These are phyloP conservation scores for Hydropsyche betteni DNA, from an alignment of 2,888 invertebrate species.

Conservation along the genomic window DNA sequence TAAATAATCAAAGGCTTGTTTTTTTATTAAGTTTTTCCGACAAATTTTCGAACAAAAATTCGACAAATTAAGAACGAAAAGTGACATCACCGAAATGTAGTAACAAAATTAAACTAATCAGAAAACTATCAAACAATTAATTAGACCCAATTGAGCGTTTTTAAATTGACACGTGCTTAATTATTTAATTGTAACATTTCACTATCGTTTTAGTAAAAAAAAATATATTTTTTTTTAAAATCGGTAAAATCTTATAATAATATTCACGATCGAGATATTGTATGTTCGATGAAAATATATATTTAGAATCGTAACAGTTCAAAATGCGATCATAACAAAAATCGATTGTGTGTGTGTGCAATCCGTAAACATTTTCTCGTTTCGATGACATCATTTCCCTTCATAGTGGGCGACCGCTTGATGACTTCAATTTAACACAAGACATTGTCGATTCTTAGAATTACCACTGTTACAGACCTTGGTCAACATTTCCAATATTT, in stretches of 20 bases:
- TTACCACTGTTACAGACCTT: neutral
- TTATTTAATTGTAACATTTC: neutral
- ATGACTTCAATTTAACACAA: constrained; percentile 17
- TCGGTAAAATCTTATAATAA: too few relatives aligned
- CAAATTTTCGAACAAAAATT: too few relatives aligned
- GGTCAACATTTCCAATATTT: too few relatives aligned
- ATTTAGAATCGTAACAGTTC: constrained; percentile 16
- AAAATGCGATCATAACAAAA: neutral
- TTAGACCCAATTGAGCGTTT: neutral
- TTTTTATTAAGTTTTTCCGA: too few relatives aligned
- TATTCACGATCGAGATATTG: too few relatives aligned
- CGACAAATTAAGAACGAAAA: too few relatives aligned
- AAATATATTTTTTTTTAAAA: too few relatives aligned
- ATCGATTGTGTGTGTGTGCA: too few relatives aligned
- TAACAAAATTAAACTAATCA: neutral
- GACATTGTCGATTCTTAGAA: constrained; percentile 25
- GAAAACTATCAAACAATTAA: constrained; percentile 9
- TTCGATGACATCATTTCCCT: constrained; percentile 31
- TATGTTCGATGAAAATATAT: neutral
- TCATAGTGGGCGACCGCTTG: constrained; percentile 18
- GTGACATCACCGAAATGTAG: too few relatives aligned
- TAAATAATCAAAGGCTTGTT: too few relatives aligned
- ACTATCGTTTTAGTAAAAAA: too few relatives aligned
- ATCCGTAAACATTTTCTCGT: neutral
- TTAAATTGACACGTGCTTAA: neutral